Percentiles rank a stretch among this genome's conserved stretches.
Conservation (phyloP, 2,113 vertebrate species). For the Eublepharis macularius region DNA sequence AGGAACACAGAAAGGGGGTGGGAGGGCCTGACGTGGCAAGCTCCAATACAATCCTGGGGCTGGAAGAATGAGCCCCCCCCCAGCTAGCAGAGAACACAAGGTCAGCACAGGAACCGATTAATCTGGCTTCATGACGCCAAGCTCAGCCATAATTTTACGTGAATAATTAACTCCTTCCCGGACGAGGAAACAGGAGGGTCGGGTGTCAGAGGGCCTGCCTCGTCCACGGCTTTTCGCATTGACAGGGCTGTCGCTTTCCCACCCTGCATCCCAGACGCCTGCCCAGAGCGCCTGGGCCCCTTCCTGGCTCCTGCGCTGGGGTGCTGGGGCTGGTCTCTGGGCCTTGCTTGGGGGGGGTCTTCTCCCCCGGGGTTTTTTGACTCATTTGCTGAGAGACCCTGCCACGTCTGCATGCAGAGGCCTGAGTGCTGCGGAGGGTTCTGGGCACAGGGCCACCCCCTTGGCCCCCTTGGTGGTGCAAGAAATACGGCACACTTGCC, state of each 20-base stretch:
- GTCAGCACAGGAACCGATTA: conserved; percentile 15
- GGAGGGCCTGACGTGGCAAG: neutral
- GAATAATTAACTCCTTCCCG: conserved; percentile 11
- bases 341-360: too few species aligned
- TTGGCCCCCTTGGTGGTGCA: too few species aligned
- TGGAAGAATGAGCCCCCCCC: neutral
- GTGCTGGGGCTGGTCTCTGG: too few species aligned
- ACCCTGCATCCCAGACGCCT: neutral
- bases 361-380: too few species aligned
- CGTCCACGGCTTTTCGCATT: too few species aligned
- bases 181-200: conserved; percentile 11
- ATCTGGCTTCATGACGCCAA: conserved; percentile 10
- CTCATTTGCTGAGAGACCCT: too few species aligned
- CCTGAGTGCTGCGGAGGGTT: too few species aligned
- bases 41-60: neutral
- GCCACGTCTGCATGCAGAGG: too few species aligned
- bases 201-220: neutral
- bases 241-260: neutral
- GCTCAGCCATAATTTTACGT: neutral
- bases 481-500: too few species aligned
- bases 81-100: neutral
- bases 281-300: neutral
- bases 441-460: too few species aligned
- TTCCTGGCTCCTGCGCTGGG: neutral
- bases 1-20: neutral